A percentile compares a stretch with the other conserved stretches of the same genome.
These are phyloP conservation scores for Pseudocheirus occidentalis DNA, from an alignment of 2,797 vertebrate genomes.

Conservation along the genomic window DNA sequence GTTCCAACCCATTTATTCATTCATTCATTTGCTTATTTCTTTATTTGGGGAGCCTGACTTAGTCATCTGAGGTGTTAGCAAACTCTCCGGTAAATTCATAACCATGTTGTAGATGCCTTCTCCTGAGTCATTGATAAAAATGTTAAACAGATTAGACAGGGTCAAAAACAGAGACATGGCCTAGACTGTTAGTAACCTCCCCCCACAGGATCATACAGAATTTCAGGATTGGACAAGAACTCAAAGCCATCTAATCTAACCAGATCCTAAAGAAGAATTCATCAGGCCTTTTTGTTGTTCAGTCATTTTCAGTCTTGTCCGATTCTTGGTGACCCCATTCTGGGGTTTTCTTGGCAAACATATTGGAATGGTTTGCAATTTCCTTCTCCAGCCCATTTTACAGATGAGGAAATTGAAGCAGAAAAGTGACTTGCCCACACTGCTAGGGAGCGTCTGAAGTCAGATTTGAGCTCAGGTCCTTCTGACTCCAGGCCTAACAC, in stretches of 20 bases:
- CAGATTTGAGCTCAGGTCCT: background rate
- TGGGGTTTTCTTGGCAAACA: background rate
- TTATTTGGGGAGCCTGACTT: background rate
- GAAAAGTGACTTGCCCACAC: background rate
- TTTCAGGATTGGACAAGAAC: background rate
- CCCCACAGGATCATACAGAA: background rate
- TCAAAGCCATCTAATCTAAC: background rate
- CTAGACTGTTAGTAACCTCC: background rate
- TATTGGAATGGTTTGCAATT: background rate
- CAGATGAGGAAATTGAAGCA: background rate
- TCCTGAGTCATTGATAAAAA: background rate
- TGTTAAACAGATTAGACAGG: background rate
- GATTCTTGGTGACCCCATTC: background rate
- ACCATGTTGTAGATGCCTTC: too few relatives aligned
- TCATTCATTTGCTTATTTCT: background rate
- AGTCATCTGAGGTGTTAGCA: background rate
- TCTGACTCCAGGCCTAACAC: background rate
- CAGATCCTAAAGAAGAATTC: background rate
- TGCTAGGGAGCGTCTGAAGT: background rate
- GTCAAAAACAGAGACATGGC: background rate
- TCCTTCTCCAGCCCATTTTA: background rate
- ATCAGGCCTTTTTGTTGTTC: background rate
- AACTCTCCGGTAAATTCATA: background rate
- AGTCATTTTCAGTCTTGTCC: background rate
- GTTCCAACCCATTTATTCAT: background rate